Base-by-base conservation (phyloP, 2,113 vertebrate species). In the Dendrocopos noguchii region DNA sequence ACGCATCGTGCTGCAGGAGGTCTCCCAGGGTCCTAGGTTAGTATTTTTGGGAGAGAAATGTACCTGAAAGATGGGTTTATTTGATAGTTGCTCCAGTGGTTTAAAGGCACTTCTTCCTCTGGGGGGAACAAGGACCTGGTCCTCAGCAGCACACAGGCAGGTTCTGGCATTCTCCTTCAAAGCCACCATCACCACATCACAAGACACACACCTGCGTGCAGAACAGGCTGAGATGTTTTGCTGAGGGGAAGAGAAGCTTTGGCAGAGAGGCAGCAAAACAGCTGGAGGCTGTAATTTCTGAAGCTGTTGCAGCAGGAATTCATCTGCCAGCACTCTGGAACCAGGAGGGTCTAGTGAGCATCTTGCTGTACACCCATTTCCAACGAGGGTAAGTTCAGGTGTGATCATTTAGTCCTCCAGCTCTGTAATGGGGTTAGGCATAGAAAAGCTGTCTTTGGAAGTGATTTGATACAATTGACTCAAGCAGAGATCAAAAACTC, bases 401-500 rank as follows among this genome's bases (percentile, higher is more conserved):
- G 1, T 12, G 9, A 12, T 29, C 1, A 25, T 91, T 71, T 83
- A 52, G 12, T 60, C 80, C 15, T 56, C 71, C 47, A 55, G 55
- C n/a, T 87, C 60, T 68, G 44, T 65, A 55, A 82, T 7, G 56
- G 52, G 34, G 63, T 27, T 11, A 36, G 74, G 31, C 66, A 36
- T 4, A 87, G 79, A 64, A 91, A 80, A 79, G 20, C 50, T 68
- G 29, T 66, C 56, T 84, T 50, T 79, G 34, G 61, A 77, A 90
- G 72, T 82, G 72, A 67, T 66, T 89, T 89, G 90, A 75, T 86
- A 24, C 47, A 93, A 93, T 53, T 78, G 85, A 75, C 82, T 80
- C 42, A 74, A 91, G 33, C 42, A 80, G 87, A 67, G 80, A 91
- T 86, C 82, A 95, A 47, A 87, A 90, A 66, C 81, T 75, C 73